Percentiles rank a stretch among this genome's conserved stretches.
Conservation (phyloP, 1,140 invertebrate species). For the Listronotus oregonensis region DNA sequence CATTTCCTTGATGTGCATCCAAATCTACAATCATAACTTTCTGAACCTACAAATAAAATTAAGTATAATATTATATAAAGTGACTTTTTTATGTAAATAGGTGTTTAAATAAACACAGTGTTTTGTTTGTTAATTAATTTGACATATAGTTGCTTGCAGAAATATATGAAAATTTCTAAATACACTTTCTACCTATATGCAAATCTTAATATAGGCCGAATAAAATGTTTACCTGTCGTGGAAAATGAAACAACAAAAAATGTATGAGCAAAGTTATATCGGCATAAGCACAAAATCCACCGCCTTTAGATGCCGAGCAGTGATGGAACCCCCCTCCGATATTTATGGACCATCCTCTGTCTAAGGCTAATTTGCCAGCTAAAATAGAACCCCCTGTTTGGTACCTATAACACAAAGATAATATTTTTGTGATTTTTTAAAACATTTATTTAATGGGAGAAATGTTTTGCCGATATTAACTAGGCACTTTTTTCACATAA, state of each 20-base stretch:
- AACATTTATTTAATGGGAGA: no score
- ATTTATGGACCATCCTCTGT: constrained; percentile 86
- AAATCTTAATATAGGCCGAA: no score
- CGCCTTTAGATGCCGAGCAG: constrained; percentile 72
- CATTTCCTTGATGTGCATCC: constrained; percentile 90
- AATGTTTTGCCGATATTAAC: no score
- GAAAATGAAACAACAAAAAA: constrained; percentile 66
- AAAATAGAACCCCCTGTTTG: constrained; percentile 84
- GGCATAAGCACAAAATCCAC: constrained; percentile 88
- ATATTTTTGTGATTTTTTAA: no score
- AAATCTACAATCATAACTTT: constrained; percentile 86
- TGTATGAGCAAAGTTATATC: constrained; percentile 81
- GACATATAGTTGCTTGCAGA: background rate
- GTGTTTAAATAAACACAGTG: background rate
- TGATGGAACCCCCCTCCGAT: constrained; percentile 90
- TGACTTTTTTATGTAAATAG: no score
- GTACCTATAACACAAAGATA: constrained; percentile 58
- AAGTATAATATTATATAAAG: no score
- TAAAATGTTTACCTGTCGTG: constrained; percentile 47
- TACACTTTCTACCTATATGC: no score
- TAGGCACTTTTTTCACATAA: no score
- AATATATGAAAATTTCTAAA: no score
- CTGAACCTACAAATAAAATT: constrained; percentile 53
- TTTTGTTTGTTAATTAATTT: background rate
- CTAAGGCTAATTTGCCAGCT: constrained; percentile 78